phyloP scores from a whole-genome alignment of 2,797 vertebrate genomes.

The Poecilia gillii region DNA sequence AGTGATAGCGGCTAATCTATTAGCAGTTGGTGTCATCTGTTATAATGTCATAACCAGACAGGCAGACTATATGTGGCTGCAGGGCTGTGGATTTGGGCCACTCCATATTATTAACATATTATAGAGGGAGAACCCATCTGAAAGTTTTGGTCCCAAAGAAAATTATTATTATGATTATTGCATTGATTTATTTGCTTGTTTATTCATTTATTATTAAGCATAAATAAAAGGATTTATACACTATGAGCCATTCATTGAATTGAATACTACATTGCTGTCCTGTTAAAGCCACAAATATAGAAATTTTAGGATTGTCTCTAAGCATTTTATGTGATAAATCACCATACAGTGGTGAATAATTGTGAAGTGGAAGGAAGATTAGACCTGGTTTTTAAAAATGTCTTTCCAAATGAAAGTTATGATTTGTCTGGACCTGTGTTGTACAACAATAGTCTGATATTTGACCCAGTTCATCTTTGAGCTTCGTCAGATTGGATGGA shows the following conservation, averaged over 20 bases:
- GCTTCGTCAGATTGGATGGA: not conserved
- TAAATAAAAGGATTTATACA: not conserved
- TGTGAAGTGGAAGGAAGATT: not conserved
- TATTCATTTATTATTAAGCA: not conserved
- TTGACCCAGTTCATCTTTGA: not conserved
- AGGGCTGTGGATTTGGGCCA: not conserved
- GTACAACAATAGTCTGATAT: not conserved
- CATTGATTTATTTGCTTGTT: not conserved
- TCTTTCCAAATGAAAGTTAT: not conserved
- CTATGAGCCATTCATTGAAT: not conserved
- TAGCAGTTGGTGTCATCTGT: slow-evolving; percentile 50
- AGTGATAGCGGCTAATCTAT: slow-evolving; percentile 27
- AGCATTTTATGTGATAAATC: not conserved
- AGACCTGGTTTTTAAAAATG: not conserved
- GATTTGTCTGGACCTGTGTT: not conserved
- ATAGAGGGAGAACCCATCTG: not conserved
- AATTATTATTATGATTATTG: not conserved
- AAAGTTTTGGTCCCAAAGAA: not conserved
- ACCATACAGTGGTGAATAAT: not conserved
- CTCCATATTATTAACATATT: not conserved
- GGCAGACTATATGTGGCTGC: slow-evolving; percentile 13
- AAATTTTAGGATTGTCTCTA: not conserved
- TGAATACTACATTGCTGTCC: not conserved
- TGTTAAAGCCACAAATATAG: not conserved
- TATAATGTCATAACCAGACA: slow-evolving; percentile 17